Conservation (phyloP, 2,113 vertebrate genomes). For the Menura novaehollandiae region DNA sequence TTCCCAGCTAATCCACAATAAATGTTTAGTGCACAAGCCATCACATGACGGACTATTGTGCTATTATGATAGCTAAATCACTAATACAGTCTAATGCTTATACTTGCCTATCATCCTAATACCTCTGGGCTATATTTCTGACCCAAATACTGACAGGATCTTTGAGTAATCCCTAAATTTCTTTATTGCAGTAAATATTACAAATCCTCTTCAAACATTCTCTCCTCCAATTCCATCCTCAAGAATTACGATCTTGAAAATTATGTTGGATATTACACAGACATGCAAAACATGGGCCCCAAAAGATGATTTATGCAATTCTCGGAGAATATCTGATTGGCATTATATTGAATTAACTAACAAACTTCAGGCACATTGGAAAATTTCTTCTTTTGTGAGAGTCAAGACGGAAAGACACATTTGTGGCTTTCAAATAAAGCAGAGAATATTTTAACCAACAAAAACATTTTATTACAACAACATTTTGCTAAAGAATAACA, state of each 20-base stretch:
- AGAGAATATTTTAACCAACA: slow-evolving; percentile 43
- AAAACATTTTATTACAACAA: slow-evolving; percentile 56
- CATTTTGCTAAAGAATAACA: slow-evolving; percentile 57
- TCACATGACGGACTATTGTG: slow-evolving; percentile 41
- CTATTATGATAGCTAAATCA: slow-evolving; percentile 60
- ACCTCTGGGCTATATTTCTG: slow-evolving; percentile 43
- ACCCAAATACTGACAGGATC: slow-evolving; percentile 62
- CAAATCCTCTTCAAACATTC: slow-evolving; percentile 55
- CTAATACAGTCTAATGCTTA: slow-evolving; percentile 66
- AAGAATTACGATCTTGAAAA: slow-evolving; percentile 31
- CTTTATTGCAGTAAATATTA: slow-evolving; percentile 61
- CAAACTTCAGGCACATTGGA: slow-evolving; percentile 29
- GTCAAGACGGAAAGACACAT: slow-evolving; percentile 22
- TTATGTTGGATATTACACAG: slow-evolving; percentile 17
- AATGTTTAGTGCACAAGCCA: slow-evolving; percentile 42
- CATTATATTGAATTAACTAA: slow-evolving; percentile 55
- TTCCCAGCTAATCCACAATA: slow-evolving; percentile 9
- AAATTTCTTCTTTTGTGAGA: slow-evolving; percentile 51
- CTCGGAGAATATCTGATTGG: slow-evolving; percentile 41
- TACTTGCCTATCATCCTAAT: slow-evolving; percentile 34
- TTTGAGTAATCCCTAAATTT: slow-evolving; percentile 65
- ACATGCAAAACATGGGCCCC: background rate
- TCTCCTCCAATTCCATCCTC: background rate
- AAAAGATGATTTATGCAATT: slow-evolving; percentile 41
- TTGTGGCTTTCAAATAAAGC: slow-evolving; percentile 49